Evolutionary conservation across 2,888 invertebrate species (phyloP), one percentile per base, ranked within the genome.

Genomic region (Andrena trimmerana): DNA sequence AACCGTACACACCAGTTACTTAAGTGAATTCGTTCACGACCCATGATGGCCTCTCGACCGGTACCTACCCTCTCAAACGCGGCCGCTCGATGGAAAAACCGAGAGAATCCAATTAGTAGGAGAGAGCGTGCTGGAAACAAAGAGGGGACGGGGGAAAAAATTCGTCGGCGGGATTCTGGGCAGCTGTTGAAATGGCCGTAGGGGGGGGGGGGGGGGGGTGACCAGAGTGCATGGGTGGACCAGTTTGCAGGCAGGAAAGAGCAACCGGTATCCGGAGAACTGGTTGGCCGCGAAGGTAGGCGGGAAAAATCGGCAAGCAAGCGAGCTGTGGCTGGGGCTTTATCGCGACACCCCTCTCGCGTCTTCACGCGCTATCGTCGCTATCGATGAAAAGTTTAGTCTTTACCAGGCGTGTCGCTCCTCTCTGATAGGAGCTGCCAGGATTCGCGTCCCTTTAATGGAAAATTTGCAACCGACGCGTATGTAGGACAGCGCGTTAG

Each of bases 281-380:
- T 88, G 87, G 86, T 90, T 87, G 69, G 78, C 70, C 79, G 60
- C 73, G 68, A 78, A 81, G 83, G 79, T 81, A 87, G 84, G 66
- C 81, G 74, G 74, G 76, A 86, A 87, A 88, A 90, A 90, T 87
- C 83, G 86, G 86, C 77, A 81, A 87, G 85, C 84, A 87, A 87
- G 86, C 67, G 71, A 83, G 77, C 67, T 82, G 27, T 31, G 78
- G 84, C 68, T 60, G 75, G 67, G 75, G 67, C 79, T 85, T 81
- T 81, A 79, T 78, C 81, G 76, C 68, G 67, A 65, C 84, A 65
- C 57, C 78, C 80, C 5, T 0, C 36, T 31, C 78, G 42, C 59
- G 36, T 60, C 31, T 6, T 66, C 65, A 27, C 7, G 13, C 50
- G 27, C 50, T 62, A 65, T 59, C 60, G 69, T 16, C 50, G 27